phyloP scores from a whole-genome alignment of 2,888 invertebrate species.

The Smittia aterrima region DNA sequence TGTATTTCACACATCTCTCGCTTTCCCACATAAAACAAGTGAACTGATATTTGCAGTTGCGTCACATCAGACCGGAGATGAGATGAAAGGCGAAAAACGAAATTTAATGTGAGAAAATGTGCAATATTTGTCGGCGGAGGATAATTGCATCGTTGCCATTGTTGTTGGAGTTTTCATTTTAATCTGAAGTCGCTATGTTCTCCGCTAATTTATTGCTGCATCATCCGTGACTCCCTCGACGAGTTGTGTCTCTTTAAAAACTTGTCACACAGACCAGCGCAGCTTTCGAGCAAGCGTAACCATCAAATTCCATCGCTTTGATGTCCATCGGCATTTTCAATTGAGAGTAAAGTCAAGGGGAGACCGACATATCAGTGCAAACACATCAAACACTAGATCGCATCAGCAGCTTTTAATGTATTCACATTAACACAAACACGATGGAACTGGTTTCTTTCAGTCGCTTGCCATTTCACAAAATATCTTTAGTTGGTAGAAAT shows the following conservation, averaged over 20 bases:
- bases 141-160: neutral
- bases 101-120: constrained; percentile 11
- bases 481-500: neutral
- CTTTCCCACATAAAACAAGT: neutral
- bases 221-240: neutral
- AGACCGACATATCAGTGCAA: neutral
- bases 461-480: neutral
- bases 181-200: neutral
- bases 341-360: neutral
- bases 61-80: too few relatives aligned
- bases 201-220: neutral
- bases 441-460: neutral
- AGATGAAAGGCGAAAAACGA: neutral
- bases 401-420: neutral
- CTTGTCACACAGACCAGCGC: neutral
- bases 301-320: constrained; percentile 1
- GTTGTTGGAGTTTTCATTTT: neutral
- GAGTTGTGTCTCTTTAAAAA: neutral
- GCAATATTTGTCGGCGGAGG: neutral
- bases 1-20: neutral
- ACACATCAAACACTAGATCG: too few relatives aligned
- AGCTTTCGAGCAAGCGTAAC: neutral
- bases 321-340: neutral
- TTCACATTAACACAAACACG: neutral
- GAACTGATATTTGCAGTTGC: neutral